These are phyloP conservation scores for Lobophora halterata DNA, from an alignment of 2,888 invertebrate species.

Conservation along the genomic window DNA sequence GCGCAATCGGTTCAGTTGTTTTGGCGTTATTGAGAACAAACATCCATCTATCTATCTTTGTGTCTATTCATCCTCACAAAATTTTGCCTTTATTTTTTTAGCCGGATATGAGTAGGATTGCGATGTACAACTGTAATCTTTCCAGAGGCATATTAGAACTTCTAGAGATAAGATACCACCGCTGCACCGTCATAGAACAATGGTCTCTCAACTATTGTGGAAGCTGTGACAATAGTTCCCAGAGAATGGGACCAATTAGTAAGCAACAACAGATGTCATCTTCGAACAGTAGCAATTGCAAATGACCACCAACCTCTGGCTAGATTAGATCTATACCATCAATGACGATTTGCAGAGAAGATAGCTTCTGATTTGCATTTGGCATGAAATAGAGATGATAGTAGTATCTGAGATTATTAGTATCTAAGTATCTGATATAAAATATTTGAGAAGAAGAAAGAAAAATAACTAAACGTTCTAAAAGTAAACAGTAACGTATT, in stretches of 20 bases:
- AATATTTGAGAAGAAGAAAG: too few relatives aligned
- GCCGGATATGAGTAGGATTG: too few relatives aligned
- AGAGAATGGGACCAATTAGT: conserved; percentile 33
- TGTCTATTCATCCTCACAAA: not conserved
- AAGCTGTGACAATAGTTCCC: conserved; percentile 40
- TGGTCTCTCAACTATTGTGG: conserved; percentile 4
- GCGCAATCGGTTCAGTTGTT: too few relatives aligned
- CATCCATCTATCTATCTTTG: too few relatives aligned
- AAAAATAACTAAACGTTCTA: not conserved
- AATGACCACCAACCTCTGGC: conserved; percentile 40
- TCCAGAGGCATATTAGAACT: not conserved
- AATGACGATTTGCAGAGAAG: conserved; percentile 27
- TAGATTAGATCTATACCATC: conserved; percentile 72
- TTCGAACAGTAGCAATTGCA: conserved; percentile 43
- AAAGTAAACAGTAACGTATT: not conserved
- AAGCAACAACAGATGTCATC: conserved; percentile 20
- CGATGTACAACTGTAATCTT: too few relatives aligned
- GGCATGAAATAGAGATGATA: too few relatives aligned
- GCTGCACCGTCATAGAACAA: too few relatives aligned
- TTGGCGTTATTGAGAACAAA: too few relatives aligned
- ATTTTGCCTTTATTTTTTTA: not conserved
- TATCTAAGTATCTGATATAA: too few relatives aligned
- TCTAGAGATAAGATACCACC: not conserved
- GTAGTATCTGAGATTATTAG: too few relatives aligned
- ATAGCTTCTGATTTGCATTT: not conserved